A percentile compares a stretch with the other conserved stretches of the same genome.
These are phyloP conservation scores for Fopius arisanus DNA, from an alignment of 1,140 invertebrate genomes.

Conservation along the genomic window DNA sequence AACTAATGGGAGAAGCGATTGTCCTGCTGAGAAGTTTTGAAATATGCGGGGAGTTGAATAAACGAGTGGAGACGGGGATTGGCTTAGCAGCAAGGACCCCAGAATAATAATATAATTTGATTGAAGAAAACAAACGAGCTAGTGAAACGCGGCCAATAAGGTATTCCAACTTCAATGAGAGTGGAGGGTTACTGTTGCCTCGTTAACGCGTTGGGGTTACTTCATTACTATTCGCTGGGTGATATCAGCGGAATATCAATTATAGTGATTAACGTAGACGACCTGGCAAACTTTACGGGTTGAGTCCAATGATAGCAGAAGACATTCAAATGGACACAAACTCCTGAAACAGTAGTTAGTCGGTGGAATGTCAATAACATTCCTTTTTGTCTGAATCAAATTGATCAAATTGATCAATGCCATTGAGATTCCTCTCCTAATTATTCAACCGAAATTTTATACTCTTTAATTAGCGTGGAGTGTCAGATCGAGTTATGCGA, in stretches of 20 bases:
- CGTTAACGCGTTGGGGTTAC: constrained; percentile 55
- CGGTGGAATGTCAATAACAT: neutral
- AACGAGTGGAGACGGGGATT: neutral
- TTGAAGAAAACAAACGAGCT: constrained; percentile 51
- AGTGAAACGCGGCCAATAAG: constrained; percentile 56
- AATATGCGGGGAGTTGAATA: neutral
- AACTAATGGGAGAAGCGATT: neutral
- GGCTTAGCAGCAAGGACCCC: constrained; percentile 5
- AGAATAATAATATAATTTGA: constrained; percentile 63
- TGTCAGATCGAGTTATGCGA: too few species aligned
- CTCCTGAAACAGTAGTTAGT: neutral
- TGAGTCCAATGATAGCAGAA: constrained; percentile 30
- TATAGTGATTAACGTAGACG: constrained; percentile 66
- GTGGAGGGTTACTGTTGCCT: constrained; percentile 49
- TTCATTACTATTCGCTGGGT: constrained; percentile 57
- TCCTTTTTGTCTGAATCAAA: neutral
- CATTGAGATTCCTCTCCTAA: constrained; percentile 52
- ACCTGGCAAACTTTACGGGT: constrained; percentile 29
- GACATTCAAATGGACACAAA: constrained; percentile 12
- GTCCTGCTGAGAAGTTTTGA: neutral
- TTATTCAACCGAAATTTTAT: too few species aligned
- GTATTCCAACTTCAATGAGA: constrained; percentile 57
- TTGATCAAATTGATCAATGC: neutral
- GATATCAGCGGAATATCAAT: constrained; percentile 67
- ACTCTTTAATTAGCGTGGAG: too few species aligned